These are phyloP conservation scores for Cydia pomonella DNA, from an alignment of 1,140 invertebrate genomes.

Conservation along the genomic window DNA sequence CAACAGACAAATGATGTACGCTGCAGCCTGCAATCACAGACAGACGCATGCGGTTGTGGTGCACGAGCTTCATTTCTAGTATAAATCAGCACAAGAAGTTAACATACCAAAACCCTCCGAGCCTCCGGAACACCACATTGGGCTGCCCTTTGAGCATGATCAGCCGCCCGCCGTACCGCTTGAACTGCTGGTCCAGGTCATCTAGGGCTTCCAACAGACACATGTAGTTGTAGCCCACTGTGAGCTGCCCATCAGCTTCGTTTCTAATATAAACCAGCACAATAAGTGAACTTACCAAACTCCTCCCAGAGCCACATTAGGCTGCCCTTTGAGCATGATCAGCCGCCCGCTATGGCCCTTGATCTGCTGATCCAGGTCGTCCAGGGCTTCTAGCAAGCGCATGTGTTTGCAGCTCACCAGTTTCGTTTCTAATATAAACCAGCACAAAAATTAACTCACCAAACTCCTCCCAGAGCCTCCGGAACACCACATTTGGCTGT, in stretches of 20 bases:
- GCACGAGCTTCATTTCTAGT: too few relatives aligned
- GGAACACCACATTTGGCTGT: conserved; percentile 84
- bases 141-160: conserved; percentile 85
- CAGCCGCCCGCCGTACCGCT: conserved; percentile 82
- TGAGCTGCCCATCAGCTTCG: too few relatives aligned
- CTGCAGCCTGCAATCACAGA: too few relatives aligned
- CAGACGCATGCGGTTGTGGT: too few relatives aligned
- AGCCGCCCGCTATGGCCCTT: conserved; percentile 82
- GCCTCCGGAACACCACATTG: conserved; percentile 81
- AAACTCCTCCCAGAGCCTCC: conserved; percentile 81
- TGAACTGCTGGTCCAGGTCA: conserved; percentile 64
- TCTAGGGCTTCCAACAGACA: too few relatives aligned
- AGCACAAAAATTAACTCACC: conserved; percentile 49
- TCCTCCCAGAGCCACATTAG: conserved; percentile 82
- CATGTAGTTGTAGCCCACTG: too few relatives aligned
- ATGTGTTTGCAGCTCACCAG: too few relatives aligned
- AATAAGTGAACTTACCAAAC: conserved; percentile 63
- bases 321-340: conserved; percentile 84
- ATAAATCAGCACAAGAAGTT: neutral
- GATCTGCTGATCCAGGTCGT: conserved; percentile 85
- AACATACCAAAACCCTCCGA: conserved; percentile 80
- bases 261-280: neutral
- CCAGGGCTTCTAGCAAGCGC: conserved; percentile 85
- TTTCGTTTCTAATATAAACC: too few relatives aligned
- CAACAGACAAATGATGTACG: too few relatives aligned